Percentiles rank a stretch among this genome's conserved stretches.
Conservation (phyloP, 2,113 vertebrate species). For the Pachyramphus minor region DNA sequence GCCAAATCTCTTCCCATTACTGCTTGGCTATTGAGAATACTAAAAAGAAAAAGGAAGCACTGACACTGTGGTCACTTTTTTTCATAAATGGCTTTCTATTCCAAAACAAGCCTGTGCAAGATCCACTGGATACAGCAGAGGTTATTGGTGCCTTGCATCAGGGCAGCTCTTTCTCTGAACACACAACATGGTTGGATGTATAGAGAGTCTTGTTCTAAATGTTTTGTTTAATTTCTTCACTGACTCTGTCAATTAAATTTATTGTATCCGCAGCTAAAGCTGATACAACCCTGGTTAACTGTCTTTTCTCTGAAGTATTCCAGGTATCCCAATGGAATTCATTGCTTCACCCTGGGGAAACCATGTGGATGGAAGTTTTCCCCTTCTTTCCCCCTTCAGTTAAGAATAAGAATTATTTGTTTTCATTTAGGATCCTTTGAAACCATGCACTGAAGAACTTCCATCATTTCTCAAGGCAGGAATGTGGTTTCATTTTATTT, state of each 20-base stretch:
- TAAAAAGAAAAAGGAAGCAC: background rate
- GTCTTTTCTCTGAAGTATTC: background rate
- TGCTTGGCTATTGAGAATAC: background rate
- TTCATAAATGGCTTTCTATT: background rate
- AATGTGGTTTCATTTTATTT: conserved; percentile 6
- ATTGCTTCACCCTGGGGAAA: background rate
- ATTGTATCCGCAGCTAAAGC: background rate
- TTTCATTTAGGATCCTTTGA: conserved; percentile 12
- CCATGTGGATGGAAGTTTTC: background rate
- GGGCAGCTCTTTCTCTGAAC: background rate
- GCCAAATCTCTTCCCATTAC: background rate
- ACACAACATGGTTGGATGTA: background rate
- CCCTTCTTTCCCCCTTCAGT: background rate
- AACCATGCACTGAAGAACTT: background rate
- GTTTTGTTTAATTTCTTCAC: background rate
- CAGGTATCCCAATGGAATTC: background rate
- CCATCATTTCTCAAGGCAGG: background rate
- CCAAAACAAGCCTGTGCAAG: background rate
- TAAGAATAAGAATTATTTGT: background rate
- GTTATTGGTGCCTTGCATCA: background rate
- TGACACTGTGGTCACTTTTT: background rate
- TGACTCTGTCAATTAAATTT: background rate
- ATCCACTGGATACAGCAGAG: background rate
- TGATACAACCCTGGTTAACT: background rate
- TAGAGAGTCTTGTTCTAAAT: background rate